Base-by-base conservation (phyloP, 2,888 invertebrate genomes). In the Corbicula japonica region DNA sequence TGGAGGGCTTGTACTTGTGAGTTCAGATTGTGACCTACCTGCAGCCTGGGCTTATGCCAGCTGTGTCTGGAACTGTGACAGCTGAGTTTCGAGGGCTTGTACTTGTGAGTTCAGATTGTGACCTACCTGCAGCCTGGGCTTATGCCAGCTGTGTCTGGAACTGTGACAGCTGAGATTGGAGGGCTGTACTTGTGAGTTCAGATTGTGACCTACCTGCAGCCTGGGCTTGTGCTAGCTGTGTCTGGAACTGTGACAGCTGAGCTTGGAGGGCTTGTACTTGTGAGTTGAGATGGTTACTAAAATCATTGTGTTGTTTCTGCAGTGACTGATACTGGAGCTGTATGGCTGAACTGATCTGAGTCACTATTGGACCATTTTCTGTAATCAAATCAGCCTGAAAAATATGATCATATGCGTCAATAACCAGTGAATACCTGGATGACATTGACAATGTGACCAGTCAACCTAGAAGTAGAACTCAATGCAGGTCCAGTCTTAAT, bases 251-350 rank as follows among this genome's bases (percentile, higher is more conserved):
- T 54, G 89, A 86, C 30, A 91, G 80, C 80, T 93, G 93, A 32
- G 92, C 92, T 80, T 93, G 93, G 46, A 92, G 88, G 56, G 90
- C 91, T 61, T 94, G 90, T 93, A 95, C 85, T 94, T 95, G 78
- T 12, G 76, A 79, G 72, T 90, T 89, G 6, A 98, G 97, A 94
- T 99, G 99, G 75, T 96, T 95, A 15, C 98, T 97, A 93, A 98
- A 99, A 15, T 98, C 97, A 93, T 98, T 97, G 94, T 99, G 99
- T 92, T 99, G 99, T 48, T 97, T 96, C 94, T 98, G 97, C 91
- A 98, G 97, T 94, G 96, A 96, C 89, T 97, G 97, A 91, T 97
- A 97, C 74, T 94, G 94, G 38, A 96, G 95, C 94, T 97, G 97
- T 5, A 97, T 97, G 83, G 96, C 96, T 85, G 96, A 95, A 4